Percentiles rank a stretch among this genome's conserved stretches.
These are phyloP conservation scores for Peromyscus nudipes DNA, from an alignment of 2,797 vertebrate genomes.

Conservation along the genomic window DNA sequence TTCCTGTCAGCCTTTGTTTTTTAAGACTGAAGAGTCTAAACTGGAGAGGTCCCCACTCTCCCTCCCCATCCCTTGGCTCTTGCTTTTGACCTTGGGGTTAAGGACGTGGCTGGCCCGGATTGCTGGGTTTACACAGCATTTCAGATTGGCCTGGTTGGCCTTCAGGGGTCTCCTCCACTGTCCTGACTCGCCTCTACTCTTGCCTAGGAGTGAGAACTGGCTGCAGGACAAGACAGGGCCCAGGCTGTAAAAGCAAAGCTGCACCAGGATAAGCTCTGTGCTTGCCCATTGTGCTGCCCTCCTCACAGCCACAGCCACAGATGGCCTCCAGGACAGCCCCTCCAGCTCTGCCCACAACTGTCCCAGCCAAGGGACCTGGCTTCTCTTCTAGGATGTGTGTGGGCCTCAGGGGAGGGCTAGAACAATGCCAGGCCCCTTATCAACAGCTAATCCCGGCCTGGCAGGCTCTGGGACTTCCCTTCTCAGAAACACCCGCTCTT, in stretches of 20 bases:
- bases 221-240: not conserved
- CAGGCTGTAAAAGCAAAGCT: fast-evolving
- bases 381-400: slow-evolving; percentile 75
- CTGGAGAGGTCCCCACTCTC: not conserved
- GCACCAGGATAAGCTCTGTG: not conserved
- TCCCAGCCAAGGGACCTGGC: slow-evolving; percentile 47
- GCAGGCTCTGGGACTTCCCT: slow-evolving; percentile 80
- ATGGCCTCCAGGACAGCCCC: not conserved
- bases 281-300: not conserved
- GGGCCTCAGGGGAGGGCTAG: slow-evolving; percentile 73
- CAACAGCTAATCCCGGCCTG: slow-evolving; percentile 76
- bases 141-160: not conserved
- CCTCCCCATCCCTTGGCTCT: not conserved
- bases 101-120: not conserved
- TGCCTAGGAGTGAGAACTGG: not conserved
- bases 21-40: slow-evolving; percentile 48
- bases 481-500: slow-evolving; percentile 81
- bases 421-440: slow-evolving; percentile 81
- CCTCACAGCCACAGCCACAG: not conserved
- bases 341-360: not conserved
- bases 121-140: not conserved
- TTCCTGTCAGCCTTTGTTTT: slow-evolving; percentile 64
- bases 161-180: not conserved
- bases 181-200: not conserved
- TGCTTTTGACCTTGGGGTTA: not conserved